These are phyloP conservation scores for Gallinago solitaria DNA, from an alignment of 2,797 vertebrate species.

Conservation along the genomic window DNA sequence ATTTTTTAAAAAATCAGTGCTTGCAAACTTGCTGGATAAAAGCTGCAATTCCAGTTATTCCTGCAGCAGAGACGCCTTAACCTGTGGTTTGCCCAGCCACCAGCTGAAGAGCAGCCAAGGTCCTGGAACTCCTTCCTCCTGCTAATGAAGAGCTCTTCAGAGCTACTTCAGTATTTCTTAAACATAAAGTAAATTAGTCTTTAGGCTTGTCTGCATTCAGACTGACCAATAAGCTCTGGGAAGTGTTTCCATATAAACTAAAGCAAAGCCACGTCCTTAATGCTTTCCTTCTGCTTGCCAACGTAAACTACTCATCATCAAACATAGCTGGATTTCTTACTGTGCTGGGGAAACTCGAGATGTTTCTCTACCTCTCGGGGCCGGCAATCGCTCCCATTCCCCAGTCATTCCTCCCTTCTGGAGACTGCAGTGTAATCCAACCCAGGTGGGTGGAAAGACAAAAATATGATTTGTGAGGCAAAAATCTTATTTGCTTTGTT, in stretches of 20 bases:
- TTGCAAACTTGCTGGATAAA: not conserved
- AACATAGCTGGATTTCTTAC: not conserved
- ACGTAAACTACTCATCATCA: not conserved
- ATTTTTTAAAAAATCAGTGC: rapidly evolving
- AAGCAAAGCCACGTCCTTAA: slow-evolving; percentile 44
- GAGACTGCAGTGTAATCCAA: not conserved
- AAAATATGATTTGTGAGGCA: not conserved
- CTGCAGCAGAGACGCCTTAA: not conserved
- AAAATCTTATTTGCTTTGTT: not conserved
- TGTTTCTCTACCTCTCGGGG: not conserved
- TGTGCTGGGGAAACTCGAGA: slow-evolving; percentile 14
- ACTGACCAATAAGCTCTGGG: slow-evolving; percentile 3
- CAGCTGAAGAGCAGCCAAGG: not conserved
- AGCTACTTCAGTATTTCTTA: not conserved
- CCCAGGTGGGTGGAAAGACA: not conserved
- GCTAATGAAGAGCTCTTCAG: not conserved
- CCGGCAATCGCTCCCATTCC: slow-evolving; percentile 9
- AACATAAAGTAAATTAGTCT: not conserved
- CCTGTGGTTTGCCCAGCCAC: not conserved
- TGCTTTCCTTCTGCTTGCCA: slow-evolving; percentile 8
- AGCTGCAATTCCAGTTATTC: slow-evolving; percentile 26
- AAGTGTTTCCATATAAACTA: slow-evolving; percentile 35
- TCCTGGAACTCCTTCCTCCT: slow-evolving; percentile 7
- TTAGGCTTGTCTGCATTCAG: not conserved
- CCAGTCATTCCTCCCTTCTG: not conserved